Percentiles rank a stretch among this genome's conserved stretches.
phyloP scores from a whole-genome alignment of 2,888 invertebrate genomes.

The Cordilura impudica region DNA sequence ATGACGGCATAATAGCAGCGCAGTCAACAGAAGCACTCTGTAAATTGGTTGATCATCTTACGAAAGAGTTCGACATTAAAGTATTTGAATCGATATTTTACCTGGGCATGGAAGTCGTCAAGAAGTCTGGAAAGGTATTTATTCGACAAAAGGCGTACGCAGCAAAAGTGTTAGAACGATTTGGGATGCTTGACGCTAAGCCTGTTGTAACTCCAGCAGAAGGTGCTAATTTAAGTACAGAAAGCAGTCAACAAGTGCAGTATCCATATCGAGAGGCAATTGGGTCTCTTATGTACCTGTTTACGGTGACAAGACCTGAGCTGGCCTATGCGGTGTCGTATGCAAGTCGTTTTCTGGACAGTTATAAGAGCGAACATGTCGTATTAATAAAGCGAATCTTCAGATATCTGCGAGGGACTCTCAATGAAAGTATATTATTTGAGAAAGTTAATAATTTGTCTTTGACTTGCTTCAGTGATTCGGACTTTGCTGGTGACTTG shows the following conservation, averaged over 20 bases:
- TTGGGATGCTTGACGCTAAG: background rate
- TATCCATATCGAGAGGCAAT: background rate
- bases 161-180: too few relatives aligned
- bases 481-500: slow-evolving; percentile 23
- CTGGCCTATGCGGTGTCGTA: too few relatives aligned
- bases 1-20: slow-evolving; percentile 64
- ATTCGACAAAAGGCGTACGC: background rate
- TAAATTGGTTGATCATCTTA: background rate
- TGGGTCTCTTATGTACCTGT: slow-evolving; percentile 8
- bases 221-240: too few relatives aligned
- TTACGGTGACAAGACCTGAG: slow-evolving; percentile 3
- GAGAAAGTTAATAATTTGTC: too few relatives aligned
- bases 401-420: too few relatives aligned
- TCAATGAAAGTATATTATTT: too few relatives aligned
- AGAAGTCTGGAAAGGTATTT: background rate
- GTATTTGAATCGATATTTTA: slow-evolving; percentile 3
- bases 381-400: background rate
- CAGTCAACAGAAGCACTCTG: slow-evolving; percentile 35
- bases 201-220: background rate
- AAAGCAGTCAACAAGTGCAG: background rate
- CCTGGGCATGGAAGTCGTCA: slow-evolving; percentile 1
- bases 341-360: too few relatives aligned
- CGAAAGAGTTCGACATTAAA: slow-evolving; percentile 44
- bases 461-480: slow-evolving; percentile 21
- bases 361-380: slow-evolving; percentile 8